A percentile compares a stretch with the other conserved stretches of the same genome.
Conservation (phyloP, 2,888 invertebrate species). For the Idaea biselata region DNA sequence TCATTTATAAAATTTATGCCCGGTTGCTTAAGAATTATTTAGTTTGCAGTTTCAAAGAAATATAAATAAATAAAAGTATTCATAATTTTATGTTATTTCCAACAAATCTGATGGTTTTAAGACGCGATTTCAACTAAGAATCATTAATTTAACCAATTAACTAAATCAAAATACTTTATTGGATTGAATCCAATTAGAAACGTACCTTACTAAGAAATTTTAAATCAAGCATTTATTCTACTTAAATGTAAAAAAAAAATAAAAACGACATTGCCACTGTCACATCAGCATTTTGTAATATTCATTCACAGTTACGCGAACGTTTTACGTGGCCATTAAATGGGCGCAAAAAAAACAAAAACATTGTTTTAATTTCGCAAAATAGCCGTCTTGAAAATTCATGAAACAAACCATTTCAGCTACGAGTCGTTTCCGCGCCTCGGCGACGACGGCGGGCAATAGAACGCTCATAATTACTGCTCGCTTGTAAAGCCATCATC, state of each 20-base stretch:
- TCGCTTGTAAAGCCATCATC: conserved; percentile 78
- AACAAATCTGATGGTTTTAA: not conserved
- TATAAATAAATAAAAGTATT: not conserved
- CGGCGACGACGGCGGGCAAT: conserved; percentile 59
- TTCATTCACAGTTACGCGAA: not conserved
- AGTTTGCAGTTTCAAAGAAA: not conserved
- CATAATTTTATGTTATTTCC: not conserved
- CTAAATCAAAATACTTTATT: not conserved
- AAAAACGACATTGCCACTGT: not conserved
- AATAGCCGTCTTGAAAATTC: conserved; percentile 30
- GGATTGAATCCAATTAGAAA: not conserved
- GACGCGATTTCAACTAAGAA: not conserved
- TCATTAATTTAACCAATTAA: not conserved
- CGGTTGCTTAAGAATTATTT: not conserved
- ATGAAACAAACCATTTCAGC: conserved; percentile 47
- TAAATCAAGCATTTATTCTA: too few relatives aligned
- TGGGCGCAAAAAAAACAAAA: not conserved
- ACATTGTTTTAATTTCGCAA: conserved; percentile 1
- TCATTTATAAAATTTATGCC: not conserved
- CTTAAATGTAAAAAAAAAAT: too few relatives aligned
- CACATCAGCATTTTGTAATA: not conserved
- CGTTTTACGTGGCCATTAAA: not conserved
- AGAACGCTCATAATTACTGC: conserved; percentile 74
- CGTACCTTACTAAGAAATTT: not conserved
- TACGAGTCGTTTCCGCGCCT: conserved; percentile 50